Evolutionary conservation across 2,888 invertebrate species (phyloP).

Genomic region (Drosophila eohydei): DNA sequence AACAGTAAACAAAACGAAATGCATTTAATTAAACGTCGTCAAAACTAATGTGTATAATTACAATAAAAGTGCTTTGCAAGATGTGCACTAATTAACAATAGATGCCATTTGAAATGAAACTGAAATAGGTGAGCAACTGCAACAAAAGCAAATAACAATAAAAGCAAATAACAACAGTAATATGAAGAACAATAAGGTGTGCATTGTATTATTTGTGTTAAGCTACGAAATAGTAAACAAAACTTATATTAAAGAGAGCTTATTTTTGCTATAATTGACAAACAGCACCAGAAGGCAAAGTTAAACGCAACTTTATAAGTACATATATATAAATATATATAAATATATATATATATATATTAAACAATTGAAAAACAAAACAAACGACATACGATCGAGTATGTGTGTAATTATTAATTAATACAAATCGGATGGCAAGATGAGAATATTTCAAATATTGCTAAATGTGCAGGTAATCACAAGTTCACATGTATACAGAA

Average conservation of each 20-base stretch:
- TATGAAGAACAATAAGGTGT: constrained; percentile 72
- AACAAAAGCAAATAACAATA: constrained; percentile 20
- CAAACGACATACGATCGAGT: constrained; percentile 6
- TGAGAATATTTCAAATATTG: constrained; percentile 53
- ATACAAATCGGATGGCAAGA: constrained; percentile 24
- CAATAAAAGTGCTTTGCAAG: constrained; percentile 51
- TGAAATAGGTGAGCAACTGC: constrained; percentile 26
- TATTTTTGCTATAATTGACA: constrained; percentile 68
- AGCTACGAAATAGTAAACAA: constrained; percentile 33
- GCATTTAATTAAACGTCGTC: constrained; percentile 65
- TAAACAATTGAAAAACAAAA: constrained; percentile 5
- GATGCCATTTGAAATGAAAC: constrained; percentile 29
- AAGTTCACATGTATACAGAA: constrained; percentile 39
- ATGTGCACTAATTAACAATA: constrained; percentile 41
- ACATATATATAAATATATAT: constrained; percentile 1
- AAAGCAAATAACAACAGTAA: constrained; percentile 61
- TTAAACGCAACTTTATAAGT: constrained; percentile 34
- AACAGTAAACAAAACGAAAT: constrained; percentile 62
- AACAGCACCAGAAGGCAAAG: constrained; percentile 32
- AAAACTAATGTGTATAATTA: constrained; percentile 59
- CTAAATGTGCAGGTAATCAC: constrained; percentile 60
- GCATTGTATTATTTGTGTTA: constrained; percentile 67
- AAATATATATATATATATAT: constrained; percentile 11
- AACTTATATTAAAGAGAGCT: constrained; percentile 60
- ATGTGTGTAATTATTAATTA: constrained; percentile 35